A percentile compares a stretch with the other conserved stretches of the same genome.
phyloP scores from a whole-genome alignment of 2,797 vertebrate species.

The Rhabdomys pumilio region DNA sequence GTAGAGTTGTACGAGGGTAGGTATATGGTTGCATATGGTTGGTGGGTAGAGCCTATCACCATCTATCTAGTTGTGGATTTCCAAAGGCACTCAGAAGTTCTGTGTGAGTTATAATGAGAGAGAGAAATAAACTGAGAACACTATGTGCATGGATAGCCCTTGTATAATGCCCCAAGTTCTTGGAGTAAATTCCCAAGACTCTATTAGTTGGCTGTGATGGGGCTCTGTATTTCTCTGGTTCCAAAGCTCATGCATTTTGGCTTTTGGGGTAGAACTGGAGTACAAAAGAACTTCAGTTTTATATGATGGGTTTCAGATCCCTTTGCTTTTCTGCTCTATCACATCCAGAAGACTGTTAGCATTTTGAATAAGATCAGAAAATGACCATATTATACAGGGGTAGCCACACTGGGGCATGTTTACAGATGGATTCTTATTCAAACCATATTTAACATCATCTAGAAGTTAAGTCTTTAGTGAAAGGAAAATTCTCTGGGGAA shows the following conservation, averaged over 20 bases:
- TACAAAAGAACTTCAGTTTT: neutral
- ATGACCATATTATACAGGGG: neutral
- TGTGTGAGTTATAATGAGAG: neutral
- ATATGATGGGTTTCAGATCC: neutral
- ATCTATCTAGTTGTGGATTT: neutral
- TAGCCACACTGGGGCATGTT: neutral
- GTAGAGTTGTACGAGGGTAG: neutral
- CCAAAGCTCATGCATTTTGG: neutral
- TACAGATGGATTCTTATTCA: neutral
- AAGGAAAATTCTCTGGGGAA: neutral
- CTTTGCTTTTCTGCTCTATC: neutral
- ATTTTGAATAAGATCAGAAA: conserved; percentile 42
- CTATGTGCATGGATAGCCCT: neutral
- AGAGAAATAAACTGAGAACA: conserved; percentile 14
- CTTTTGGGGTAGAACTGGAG: neutral
- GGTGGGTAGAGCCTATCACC: neutral
- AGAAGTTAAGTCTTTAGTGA: neutral
- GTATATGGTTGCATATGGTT: neutral
- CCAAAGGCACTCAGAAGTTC: neutral
- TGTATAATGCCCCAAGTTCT: neutral
- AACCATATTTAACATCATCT: neutral
- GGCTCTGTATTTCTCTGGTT: neutral
- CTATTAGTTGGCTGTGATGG: neutral
- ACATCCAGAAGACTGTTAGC: neutral
- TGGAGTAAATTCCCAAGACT: conserved; percentile 9